phyloP scores from a whole-genome alignment of 1,140 invertebrate species.

The Belonocnema kinseyi region DNA sequence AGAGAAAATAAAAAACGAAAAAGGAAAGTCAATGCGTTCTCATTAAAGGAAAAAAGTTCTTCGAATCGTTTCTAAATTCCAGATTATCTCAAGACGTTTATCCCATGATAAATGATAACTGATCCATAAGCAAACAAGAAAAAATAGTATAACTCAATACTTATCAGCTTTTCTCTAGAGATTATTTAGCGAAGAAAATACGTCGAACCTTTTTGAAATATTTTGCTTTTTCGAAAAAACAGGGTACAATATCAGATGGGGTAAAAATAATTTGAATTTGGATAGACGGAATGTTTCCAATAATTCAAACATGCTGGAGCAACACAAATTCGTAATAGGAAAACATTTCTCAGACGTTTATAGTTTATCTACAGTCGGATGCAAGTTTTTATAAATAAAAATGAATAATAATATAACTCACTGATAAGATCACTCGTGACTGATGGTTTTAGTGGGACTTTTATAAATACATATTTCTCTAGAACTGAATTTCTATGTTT shows the following conservation, averaged over 20 bases:
- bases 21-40: not conserved
- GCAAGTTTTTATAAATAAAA: no score
- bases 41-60: not conserved
- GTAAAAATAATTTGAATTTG: not conserved
- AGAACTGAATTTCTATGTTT: not conserved
- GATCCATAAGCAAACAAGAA: slow-evolving; percentile 1
- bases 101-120: not conserved
- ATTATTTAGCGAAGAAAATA: no score
- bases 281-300: not conserved
- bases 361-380: no score
- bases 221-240: not conserved
- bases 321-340: no score
- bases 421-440: no score
- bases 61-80: not conserved
- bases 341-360: no score
- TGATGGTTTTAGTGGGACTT: not conserved
- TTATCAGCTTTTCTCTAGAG: no score
- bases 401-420: no score
- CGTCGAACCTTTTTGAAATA: no score
- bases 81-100: not conserved
- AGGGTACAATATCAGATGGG: not conserved
- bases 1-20: not conserved
- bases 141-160: not conserved
- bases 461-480: slow-evolving; percentile 2
- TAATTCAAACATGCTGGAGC: no score